Evolutionary conservation across 2,888 invertebrate genomes (phyloP).

Genomic region (Cinara cedri): DNA sequence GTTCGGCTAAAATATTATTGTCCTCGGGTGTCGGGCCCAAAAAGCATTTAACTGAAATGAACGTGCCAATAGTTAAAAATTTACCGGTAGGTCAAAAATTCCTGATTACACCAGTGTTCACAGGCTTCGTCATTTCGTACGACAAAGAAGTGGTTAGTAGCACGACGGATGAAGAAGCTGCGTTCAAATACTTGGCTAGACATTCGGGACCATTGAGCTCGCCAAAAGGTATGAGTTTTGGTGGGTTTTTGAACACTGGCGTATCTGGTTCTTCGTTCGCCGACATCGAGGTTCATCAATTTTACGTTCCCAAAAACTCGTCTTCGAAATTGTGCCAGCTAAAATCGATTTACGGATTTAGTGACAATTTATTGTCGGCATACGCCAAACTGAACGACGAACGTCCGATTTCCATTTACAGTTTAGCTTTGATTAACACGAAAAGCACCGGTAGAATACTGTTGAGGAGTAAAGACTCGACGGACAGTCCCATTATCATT

Average conservation of each 20-base stretch:
- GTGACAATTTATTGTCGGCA: conserved; percentile 19
- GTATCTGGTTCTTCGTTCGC: conserved; percentile 8
- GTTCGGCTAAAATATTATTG: conserved; percentile 47
- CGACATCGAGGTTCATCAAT: conserved; percentile 50
- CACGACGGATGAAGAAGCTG: conserved; percentile 35
- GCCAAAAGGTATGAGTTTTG: conserved; percentile 30
- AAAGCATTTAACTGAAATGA: conserved; percentile 29
- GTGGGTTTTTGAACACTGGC: conserved; percentile 47
- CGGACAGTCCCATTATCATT: conserved; percentile 57
- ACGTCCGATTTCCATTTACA: conserved; percentile 34
- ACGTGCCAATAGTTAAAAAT: conserved; percentile 43
- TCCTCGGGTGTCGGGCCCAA: conserved; percentile 53
- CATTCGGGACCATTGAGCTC: conserved; percentile 25
- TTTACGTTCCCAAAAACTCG: conserved; percentile 37
- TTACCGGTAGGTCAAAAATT: conserved; percentile 43
- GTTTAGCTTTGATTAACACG: conserved; percentile 56
- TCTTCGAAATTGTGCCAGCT: conserved; percentile 25
- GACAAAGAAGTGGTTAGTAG: conserved; percentile 18
- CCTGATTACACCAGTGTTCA: conserved; percentile 45
- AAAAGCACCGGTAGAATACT: conserved; percentile 58
- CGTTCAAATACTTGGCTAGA: conserved; percentile 53
- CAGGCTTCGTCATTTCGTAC: conserved; percentile 54
- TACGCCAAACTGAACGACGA: conserved; percentile 47
- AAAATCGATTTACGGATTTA: conserved; percentile 47
- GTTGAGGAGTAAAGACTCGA: conserved; percentile 56